phyloP scores from a whole-genome alignment of 2,888 invertebrate genomes.

The Euplagia quadripunctaria region DNA sequence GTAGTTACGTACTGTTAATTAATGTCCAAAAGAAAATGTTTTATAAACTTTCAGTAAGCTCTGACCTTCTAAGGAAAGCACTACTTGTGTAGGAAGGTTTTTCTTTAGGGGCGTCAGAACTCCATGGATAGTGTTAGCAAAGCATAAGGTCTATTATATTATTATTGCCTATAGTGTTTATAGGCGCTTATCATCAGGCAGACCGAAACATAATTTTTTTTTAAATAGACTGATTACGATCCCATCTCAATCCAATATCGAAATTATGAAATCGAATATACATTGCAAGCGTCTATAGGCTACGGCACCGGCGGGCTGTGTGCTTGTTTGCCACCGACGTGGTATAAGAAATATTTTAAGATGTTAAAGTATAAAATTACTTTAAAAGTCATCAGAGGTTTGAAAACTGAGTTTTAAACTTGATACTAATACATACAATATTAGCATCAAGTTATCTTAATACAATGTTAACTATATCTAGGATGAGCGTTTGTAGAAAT shows the following conservation, averaged over 20 bases:
- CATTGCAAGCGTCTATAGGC: background rate
- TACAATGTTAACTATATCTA: background rate
- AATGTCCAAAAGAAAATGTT: background rate
- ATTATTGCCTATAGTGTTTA: no score
- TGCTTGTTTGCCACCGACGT: no score
- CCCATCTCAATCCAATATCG: background rate
- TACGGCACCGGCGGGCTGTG: no score
- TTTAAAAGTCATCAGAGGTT: background rate
- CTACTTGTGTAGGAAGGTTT: no score
- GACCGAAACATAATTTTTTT: no score
- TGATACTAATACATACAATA: background rate
- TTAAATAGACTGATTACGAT: background rate
- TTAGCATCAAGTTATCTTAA: background rate
- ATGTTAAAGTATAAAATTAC: background rate
- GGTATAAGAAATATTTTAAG: background rate
- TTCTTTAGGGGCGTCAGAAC: no score
- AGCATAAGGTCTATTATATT: no score
- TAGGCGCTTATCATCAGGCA: no score
- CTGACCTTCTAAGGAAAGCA: no score
- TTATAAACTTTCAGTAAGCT: background rate
- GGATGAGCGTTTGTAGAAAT: background rate
- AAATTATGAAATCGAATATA: background rate
- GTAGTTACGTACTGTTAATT: background rate
- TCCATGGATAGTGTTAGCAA: no score
- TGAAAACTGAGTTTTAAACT: background rate